phyloP scores from a whole-genome alignment of 2,888 invertebrate genomes.

The Cactoblastis cactorum region DNA sequence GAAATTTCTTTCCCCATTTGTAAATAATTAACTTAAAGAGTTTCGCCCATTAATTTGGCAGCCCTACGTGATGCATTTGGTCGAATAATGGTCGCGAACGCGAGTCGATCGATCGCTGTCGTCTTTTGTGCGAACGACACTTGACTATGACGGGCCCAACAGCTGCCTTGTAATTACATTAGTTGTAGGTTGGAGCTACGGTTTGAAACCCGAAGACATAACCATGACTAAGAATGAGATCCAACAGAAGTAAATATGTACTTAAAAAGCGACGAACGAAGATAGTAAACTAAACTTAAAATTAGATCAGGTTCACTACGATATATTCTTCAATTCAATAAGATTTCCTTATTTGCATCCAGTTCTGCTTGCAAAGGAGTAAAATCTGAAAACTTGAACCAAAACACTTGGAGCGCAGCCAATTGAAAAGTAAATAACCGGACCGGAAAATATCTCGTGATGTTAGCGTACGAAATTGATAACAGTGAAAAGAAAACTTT shows the following conservation, averaged over 20 bases:
- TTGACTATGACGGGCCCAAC: slow-evolving; percentile 36
- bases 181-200: slow-evolving; percentile 22
- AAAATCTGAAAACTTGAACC: background rate
- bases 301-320: no score
- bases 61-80: slow-evolving; percentile 44
- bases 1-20: no score
- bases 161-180: slow-evolving; percentile 46
- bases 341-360: no score
- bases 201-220: background rate
- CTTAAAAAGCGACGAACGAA: no score
- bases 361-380: no score
- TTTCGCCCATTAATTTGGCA: slow-evolving; percentile 29
- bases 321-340: no score
- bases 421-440: background rate
- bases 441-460: background rate
- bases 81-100: slow-evolving; percentile 72
- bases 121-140: slow-evolving; percentile 52
- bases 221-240: background rate
- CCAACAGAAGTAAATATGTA: no score
- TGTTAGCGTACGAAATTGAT: background rate
- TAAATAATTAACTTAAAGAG: background rate
- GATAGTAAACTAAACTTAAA: no score
- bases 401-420: background rate
- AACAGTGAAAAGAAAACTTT: background rate
- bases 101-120: slow-evolving; percentile 60